Base-by-base conservation (phyloP, 2,113 vertebrate genomes). In the Sarotherodon lohbergeri region DNA sequence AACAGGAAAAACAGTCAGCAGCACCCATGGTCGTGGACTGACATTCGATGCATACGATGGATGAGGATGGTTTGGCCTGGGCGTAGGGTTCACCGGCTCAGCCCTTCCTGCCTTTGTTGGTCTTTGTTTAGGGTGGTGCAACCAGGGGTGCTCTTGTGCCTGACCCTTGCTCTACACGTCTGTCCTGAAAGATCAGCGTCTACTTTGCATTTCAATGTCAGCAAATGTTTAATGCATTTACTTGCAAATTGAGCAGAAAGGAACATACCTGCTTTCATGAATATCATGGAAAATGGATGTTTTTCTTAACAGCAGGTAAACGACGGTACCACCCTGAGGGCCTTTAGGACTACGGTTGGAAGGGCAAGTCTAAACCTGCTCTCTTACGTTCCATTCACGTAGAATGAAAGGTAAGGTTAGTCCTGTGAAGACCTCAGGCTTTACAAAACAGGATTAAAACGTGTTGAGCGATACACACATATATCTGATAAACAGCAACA, bases 21-120 rank as follows among this genome's bases (percentile, higher is more conserved):
- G 68, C 82, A 83, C 46, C 88, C 81, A 73, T 87, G 80, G 83
- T 17, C 73, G 27, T 36, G 22, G 10, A 22, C 73, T 46, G 57
- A 90, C 87, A 87, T 82, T 29, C 39, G 24, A 54, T 83, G 76
- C 80, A 57, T 73, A 68, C 55, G 36, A 88, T 85, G 86, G 88
- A 90, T 84, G 90, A 61, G 59, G 14, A 80, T 10, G 78, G 63
- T 50, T 84, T 83, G 80, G 81, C 85, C 84, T 24, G 56, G 78
- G 80, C 84, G 78, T 52, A 90, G 66, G 91, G 90, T 91, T 94
- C 90, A 90, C 48, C 5, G 36, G 82, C 88, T 82, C 91, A 87
- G 90, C 93, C 94, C 95, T 95, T 96, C 95, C 96, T 96, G 95
- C 88, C 88, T 95, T 96, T 96, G 95, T 96, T 94, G 79, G 80